Evolutionary conservation across 2,113 vertebrate species (phyloP).

Genomic region (Lagopus muta): DNA sequence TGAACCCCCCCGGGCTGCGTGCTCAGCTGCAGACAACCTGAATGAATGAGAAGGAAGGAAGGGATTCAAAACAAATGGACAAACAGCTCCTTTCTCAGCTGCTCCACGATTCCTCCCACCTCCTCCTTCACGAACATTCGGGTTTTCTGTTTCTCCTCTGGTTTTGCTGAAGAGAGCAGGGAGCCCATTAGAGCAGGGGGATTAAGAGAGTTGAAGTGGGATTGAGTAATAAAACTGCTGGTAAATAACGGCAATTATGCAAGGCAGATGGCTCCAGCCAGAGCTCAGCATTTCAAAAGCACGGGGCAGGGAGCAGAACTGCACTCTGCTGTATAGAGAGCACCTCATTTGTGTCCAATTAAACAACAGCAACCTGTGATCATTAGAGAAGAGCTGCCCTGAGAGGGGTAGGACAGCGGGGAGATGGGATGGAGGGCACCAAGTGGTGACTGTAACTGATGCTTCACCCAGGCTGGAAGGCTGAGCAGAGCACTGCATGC

Average conservation of each 20-base stretch:
- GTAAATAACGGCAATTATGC: slow-evolving; percentile 14
- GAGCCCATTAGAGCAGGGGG: slow-evolving; percentile 23
- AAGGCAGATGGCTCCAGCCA: neutral
- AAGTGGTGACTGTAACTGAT: accelerated
- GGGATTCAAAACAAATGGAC: neutral
- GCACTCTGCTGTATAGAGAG: neutral
- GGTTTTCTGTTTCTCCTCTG: neutral
- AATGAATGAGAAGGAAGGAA: neutral
- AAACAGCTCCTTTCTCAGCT: neutral
- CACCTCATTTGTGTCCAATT: neutral
- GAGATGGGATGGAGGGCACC: neutral
- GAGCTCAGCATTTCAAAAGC: neutral
- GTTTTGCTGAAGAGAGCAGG: slow-evolving; percentile 21
- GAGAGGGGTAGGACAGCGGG: neutral
- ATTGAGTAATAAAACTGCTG: slow-evolving; percentile 11
- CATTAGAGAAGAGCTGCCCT: neutral
- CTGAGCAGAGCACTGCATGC: accelerated
- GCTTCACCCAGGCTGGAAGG: accelerated
- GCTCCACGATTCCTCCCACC: neutral
- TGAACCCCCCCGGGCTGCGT: neutral
- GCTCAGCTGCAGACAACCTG: neutral
- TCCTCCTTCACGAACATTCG: neutral
- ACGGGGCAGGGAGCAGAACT: accelerated
- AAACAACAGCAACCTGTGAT: accelerated
- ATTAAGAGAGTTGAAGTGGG: slow-evolving; percentile 2